These are phyloP conservation scores for Ichneumon xanthorius DNA, from an alignment of 2,888 invertebrate genomes.

Conservation along the genomic window DNA sequence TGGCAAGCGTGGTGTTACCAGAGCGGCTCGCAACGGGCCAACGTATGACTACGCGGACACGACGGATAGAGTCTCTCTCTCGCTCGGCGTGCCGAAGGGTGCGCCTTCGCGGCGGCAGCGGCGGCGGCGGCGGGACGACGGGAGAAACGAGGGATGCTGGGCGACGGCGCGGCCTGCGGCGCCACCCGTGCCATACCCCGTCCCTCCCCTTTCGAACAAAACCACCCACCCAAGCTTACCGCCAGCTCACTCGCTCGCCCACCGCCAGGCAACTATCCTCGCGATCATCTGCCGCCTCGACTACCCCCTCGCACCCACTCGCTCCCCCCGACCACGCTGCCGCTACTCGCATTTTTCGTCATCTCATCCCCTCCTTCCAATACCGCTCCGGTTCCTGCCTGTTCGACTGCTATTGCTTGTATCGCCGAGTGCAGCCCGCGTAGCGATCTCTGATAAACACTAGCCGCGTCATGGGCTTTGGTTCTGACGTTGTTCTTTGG, in stretches of 20 bases:
- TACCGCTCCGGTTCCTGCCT: slow-evolving; percentile 1
- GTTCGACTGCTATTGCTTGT: not conserved
- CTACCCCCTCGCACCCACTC: slow-evolving; percentile 29
- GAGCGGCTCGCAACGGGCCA: slow-evolving; percentile 81
- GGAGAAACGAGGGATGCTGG: slow-evolving; percentile 82
- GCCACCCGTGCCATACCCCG: slow-evolving; percentile 78
- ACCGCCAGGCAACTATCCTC: slow-evolving; percentile 42
- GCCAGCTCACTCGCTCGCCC: slow-evolving; percentile 65
- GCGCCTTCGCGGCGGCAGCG: slow-evolving; percentile 80
- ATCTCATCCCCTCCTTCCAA: slow-evolving; percentile 34
- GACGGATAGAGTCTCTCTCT: slow-evolving; percentile 68
- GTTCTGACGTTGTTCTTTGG: not conserved
- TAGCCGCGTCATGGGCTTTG: not conserved
- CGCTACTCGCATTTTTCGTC: slow-evolving; percentile 64
- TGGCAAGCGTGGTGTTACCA: slow-evolving; percentile 62
- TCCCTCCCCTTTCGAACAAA: slow-evolving; percentile 69
- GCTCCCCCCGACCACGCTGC: slow-evolving; percentile 58
- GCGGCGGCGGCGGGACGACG: slow-evolving; percentile 81
- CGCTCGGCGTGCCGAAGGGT: slow-evolving; percentile 80
- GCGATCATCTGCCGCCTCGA: slow-evolving; percentile 55
- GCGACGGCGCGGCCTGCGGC: slow-evolving; percentile 84
- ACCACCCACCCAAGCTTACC: slow-evolving; percentile 66
- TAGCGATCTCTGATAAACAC: not conserved
- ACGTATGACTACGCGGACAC: slow-evolving; percentile 83
- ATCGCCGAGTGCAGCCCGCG: not conserved